Evolutionary conservation across 1,140 invertebrate genomes (phyloP), one percentile per base, ranked within the genome.

Genomic region (Thaumatotibia leucotreta): DNA sequence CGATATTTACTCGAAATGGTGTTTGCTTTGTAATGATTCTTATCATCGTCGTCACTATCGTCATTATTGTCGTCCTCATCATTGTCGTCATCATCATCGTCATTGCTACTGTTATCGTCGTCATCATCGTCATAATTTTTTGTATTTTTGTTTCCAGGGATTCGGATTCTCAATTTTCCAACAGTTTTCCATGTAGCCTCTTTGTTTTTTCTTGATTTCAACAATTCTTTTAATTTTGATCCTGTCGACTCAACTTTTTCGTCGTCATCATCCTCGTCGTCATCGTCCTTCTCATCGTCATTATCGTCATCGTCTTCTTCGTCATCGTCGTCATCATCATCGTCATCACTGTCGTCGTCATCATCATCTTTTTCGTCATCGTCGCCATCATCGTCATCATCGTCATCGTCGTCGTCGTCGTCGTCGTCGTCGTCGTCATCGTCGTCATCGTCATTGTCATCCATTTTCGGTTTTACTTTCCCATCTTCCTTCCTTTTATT

Each of bases 381-480:
- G 14, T 92, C 84, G 61, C 92, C 85, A 71, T 89, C 86, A 72
- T 91, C 81, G 66, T 91, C 85, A 39, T 92, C 84, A 27, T 92
- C 86, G 50, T 92, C 83, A 17, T 92, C 84, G 58, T 92, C 85
- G 22, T 93, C 82, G 22, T 92, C 84, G 27, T 91, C 79, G 10
- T 91, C 82, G 33, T 90, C 73, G 63, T 67, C 65, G 58, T 88
- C 73, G 63, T 85, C 76, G 67, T 89, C 63, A 70, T 92, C 79
- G 62, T 92, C 79, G 61, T 91, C 85, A 71, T 85, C 82, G 62
- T 89, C 83, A 68, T 86, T 79, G 65, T 86, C 85, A 62, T 91
- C 83, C 81, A 91, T 86, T 64, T 92, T 89, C 73, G 91, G 84
- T 61, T 91, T 88, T 70, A 90, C 84, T 81, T 92, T 91, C 78